Base-by-base conservation (phyloP, 1,140 invertebrate species). In the Propsilocerus akamusi region DNA sequence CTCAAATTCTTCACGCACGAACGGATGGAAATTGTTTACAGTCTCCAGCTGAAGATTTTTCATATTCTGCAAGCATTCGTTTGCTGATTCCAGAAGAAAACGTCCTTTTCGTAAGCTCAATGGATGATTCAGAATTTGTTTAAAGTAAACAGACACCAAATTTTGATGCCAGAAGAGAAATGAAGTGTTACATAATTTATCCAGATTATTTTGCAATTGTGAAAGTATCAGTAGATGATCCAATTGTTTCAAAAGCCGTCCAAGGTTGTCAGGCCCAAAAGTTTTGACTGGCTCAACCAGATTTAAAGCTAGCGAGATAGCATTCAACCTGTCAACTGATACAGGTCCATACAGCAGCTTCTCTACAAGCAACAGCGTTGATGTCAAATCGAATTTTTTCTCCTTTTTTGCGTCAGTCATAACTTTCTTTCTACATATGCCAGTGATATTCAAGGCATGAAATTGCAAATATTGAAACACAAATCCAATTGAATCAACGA, bases 131-230 rank as follows among this genome's bases (percentile, higher is more conserved):
- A 53, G 28, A 26, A 53, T 26, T 28, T 56, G 55, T 26, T 77
- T 70, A 58, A 89, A 77, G 68, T 90, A 91, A 25, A 83, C 74
- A 5, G 80, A 77, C 30, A 87, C 68, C 47, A 90, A 71, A 52
- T 80, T 76, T 58, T 80, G 73, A 69, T 90, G 85, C 78, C 83
- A 88, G 61, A 85, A 83, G n/a, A 90, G 61, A 67, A 84, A 83
- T 30, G 78, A 80, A 56, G 81, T 81, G 61, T 86, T 74, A 59
- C 78, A 82, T 20, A 78, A 71, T 51, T 65, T 60, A 30, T 74
- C 62, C 49, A 88, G 59, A 60, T 70, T 71, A 53, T 70, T 61
- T 48, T 74, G 65, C 30, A 83, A 69, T 58, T 75, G 72, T 55
- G 72, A 72, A 34, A 85, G 68, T 24, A 68, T 61, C 57, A 78